These are phyloP conservation scores for Chloroceryle amazona DNA, from an alignment of 2,797 vertebrate species.

Conservation along the genomic window DNA sequence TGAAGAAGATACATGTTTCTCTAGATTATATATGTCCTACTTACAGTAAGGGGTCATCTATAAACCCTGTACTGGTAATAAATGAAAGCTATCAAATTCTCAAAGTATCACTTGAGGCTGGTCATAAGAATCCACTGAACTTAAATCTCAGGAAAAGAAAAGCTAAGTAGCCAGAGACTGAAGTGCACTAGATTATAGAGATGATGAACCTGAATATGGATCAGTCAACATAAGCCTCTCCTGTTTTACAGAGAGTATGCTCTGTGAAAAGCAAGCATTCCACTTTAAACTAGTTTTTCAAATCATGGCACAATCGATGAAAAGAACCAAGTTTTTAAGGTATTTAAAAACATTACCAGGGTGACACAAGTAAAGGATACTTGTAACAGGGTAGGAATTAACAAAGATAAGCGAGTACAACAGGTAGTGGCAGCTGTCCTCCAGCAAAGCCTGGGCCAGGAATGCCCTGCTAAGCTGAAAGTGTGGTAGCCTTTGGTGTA, in stretches of 20 bases:
- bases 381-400: conserved; percentile 98
- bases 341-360: background rate
- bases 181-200: background rate
- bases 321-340: background rate
- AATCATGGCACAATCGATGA: background rate
- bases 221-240: background rate
- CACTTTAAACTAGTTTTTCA: background rate
- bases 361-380: conserved; percentile 89
- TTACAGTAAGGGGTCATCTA: background rate
- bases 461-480: conserved; percentile 96
- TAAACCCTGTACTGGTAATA: background rate
- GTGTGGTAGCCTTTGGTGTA: conserved; percentile 95
- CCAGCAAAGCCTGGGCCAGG: conserved; percentile 93
- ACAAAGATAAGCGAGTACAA: conserved; percentile 98
- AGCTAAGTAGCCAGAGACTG: background rate
- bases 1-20: background rate
- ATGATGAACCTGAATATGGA: background rate
- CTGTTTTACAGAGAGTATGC: background rate
- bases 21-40: background rate
- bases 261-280: background rate
- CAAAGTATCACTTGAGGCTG: background rate
- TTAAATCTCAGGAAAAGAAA: background rate
- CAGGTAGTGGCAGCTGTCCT: conserved; percentile 98
- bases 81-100: background rate
- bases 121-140: background rate